Evolutionary conservation across 2,797 vertebrate genomes (phyloP).

Genomic region (Anabas testudineus): DNA sequence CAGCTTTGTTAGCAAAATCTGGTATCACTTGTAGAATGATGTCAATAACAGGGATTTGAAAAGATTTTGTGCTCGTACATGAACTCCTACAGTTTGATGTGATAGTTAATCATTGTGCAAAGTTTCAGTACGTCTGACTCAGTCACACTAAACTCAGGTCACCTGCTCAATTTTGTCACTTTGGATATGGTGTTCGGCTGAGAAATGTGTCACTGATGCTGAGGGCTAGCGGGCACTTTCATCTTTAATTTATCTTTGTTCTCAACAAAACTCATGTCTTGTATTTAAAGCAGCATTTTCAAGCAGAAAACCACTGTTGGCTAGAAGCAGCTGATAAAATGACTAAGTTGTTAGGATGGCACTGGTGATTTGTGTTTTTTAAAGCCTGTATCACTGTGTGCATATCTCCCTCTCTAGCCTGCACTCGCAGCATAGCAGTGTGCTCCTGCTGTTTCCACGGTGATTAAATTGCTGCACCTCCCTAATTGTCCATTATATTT

Average conservation of each 20-base stretch:
- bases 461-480: constrained; percentile 56
- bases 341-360: constrained; percentile 13
- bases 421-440: constrained; percentile 16
- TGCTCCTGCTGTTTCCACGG: constrained; percentile 53
- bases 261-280: constrained; percentile 5
- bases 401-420: constrained; percentile 26
- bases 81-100: constrained; percentile 1
- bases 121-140: constrained; percentile 9
- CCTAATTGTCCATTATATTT: constrained; percentile 46
- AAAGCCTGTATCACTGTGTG: constrained; percentile 10
- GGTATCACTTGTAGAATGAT: constrained; percentile 28
- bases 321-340: constrained; percentile 16
- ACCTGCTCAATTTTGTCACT: constrained; percentile 14
- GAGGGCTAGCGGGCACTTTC: not conserved
- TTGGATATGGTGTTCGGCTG: constrained; percentile 6
- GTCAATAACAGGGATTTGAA: constrained; percentile 3
- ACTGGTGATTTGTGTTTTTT: constrained; percentile 47
- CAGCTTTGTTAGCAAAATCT: constrained; percentile 17
- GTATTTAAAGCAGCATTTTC: constrained; percentile 10
- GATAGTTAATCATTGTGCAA: constrained; percentile 11
- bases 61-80: constrained; percentile 28
- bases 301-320: constrained; percentile 11
- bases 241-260: constrained; percentile 17
- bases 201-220: not conserved
- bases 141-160: constrained; percentile 12